A percentile compares a stretch with the other conserved stretches of the same genome.
phyloP scores from a whole-genome alignment of 2,113 vertebrate genomes.

The Sinosuthora webbiana region DNA sequence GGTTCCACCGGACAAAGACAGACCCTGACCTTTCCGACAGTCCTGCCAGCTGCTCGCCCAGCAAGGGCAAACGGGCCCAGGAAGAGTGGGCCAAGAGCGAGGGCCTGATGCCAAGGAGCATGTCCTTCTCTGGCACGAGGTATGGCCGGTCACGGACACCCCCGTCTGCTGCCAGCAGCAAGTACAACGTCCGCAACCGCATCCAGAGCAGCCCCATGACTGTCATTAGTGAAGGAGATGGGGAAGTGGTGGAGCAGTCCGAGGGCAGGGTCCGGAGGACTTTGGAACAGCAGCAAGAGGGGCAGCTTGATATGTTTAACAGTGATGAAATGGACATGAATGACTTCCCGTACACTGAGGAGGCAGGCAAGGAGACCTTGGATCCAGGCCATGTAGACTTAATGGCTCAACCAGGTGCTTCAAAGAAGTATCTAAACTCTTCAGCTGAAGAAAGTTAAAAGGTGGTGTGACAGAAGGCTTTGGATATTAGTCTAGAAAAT shows the following conservation, averaged over 20 bases:
- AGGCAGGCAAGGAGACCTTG: not conserved
- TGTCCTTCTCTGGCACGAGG: constrained; percentile 79
- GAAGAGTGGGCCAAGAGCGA: constrained; percentile 91
- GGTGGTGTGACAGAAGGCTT: not conserved
- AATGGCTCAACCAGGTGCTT: constrained; percentile 11
- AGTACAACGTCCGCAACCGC: constrained; percentile 88
- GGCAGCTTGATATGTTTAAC: constrained; percentile 38
- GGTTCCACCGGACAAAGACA: constrained; percentile 79
- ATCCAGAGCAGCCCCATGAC: constrained; percentile 98
- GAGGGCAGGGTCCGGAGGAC: constrained; percentile 63
- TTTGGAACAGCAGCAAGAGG: constrained; percentile 20
- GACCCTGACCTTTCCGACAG: constrained; percentile 73
- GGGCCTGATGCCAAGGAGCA: constrained; percentile 79
- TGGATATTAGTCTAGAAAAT: not conserved
- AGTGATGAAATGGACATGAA: constrained; percentile 24
- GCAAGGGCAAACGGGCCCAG: constrained; percentile 75
- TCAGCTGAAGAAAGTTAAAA: constrained; percentile 76
- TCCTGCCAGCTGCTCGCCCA: constrained; percentile 70
- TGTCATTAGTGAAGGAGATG: constrained; percentile 93
- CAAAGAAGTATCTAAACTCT: constrained; percentile 73
- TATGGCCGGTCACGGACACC: constrained; percentile 90
- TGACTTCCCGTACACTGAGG: not conserved
- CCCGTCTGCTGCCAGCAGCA: constrained; percentile 94
- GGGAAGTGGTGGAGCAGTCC: constrained; percentile 79
- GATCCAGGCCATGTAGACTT: constrained; percentile 12